Percentiles rank a stretch among this genome's conserved stretches.
Conservation (phyloP, 2,113 vertebrate species). For the Morone saxatilis region DNA sequence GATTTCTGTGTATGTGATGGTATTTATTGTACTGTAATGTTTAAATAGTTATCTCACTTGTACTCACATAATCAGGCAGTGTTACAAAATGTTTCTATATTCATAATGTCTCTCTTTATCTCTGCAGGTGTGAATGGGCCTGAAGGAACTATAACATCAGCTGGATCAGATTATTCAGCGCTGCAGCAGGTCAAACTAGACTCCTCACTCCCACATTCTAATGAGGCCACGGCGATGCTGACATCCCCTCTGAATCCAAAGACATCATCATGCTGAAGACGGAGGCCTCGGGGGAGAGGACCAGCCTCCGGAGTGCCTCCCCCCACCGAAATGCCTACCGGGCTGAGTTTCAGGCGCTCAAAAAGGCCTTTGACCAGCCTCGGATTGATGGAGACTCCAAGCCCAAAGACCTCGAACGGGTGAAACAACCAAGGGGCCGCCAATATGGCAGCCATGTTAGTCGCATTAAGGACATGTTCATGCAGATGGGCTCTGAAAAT, state of each 20-base stretch:
- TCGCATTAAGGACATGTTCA: conserved; percentile 98
- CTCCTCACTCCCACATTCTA: conserved; percentile 55
- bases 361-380: conserved; percentile 97
- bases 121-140: conserved; percentile 65
- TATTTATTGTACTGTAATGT: background rate
- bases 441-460: conserved; percentile 98
- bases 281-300: conserved; percentile 95
- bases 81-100: conserved; percentile 15
- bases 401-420: conserved; percentile 87
- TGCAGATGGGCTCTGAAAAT: conserved; percentile 96
- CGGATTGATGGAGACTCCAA: conserved; percentile 89
- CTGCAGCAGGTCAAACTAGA: conserved; percentile 51
- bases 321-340: conserved; percentile 98
- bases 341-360: conserved; percentile 97
- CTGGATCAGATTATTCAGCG: conserved; percentile 44
- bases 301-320: conserved; percentile 95
- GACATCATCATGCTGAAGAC: conserved; percentile 97
- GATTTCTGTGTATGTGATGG: no score
- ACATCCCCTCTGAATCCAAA: conserved; percentile 81
- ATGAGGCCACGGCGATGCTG: conserved; percentile 83
- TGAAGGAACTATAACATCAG: conserved; percentile 40
- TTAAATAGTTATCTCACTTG: conserved; percentile 13
- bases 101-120: conserved; percentile 35
- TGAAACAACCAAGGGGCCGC: conserved; percentile 91
- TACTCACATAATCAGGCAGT: background rate